Evolutionary conservation across 2,797 vertebrate genomes (phyloP), one percentile per base, ranked within the genome.

Genomic region (Pelochelys cantorii): DNA sequence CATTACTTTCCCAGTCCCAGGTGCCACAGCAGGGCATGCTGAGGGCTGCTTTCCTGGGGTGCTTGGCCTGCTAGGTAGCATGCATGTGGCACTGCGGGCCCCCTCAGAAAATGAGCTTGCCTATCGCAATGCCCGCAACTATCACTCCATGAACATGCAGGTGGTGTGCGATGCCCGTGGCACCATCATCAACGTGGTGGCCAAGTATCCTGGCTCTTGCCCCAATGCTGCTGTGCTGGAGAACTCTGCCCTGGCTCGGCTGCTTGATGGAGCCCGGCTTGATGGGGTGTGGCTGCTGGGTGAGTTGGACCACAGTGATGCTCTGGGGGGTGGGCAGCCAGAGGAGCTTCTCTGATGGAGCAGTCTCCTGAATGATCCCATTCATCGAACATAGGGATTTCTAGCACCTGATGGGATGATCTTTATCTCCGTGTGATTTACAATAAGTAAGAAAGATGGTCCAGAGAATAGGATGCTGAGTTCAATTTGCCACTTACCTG

Each of bases 101-200:
- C 92, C 82, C 1, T 84, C 89, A 1, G 86, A 85, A 31, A 62
- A 88, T 3, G 92, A 88, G 23, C 54, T n/a, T 2, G 92, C 92
- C 0, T 65, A 23, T n/a, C 57, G 68, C 80, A 75, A 53, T 42
- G 65, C 31, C 17, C 68, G 71, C 80, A 83, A 57, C 48, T 83
- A 31, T 25, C 87, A 93, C 83, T 93, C 95, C 77, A 80, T 93
- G 77, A 93, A 94, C 81, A 74, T 85, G 92, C 92, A 92, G 78
- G 87, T 92, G 90, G 90, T 92, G 3, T 89, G 92, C 27, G 92
- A 90, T 17, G 25, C 81, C 10, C 31, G 53, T n/a, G 92, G 88
- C 1, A 3, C 54, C 85, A 86, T 94, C 93, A 94, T 93, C 88
- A 85, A 94, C 59, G 93, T 93, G 1, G 89, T 92, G 85, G 87